phyloP scores from a whole-genome alignment of 1,140 invertebrate genomes.

The Drosophila sucinea region DNA sequence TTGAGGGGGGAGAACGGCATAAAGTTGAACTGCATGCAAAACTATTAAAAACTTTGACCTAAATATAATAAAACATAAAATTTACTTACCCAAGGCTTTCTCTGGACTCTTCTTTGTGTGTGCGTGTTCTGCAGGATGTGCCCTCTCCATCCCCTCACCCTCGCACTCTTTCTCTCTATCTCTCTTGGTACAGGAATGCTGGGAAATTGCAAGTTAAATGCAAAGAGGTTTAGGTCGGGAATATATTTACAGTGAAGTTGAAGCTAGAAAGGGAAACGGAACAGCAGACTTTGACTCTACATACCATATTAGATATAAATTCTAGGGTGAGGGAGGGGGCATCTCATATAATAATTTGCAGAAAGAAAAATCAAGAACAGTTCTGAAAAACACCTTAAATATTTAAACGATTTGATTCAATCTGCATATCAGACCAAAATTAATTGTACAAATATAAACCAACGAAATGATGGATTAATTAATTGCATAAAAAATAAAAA shows the following conservation, averaged over 20 bases:
- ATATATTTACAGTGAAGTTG: background rate
- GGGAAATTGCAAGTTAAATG: conserved; percentile 17
- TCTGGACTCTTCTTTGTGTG: conserved; percentile 6
- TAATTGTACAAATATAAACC: too few species aligned
- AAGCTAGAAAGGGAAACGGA: background rate
- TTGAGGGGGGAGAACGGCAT: background rate
- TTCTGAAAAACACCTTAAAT: too few species aligned
- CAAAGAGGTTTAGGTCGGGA: conserved; percentile 16
- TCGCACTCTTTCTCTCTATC: background rate
- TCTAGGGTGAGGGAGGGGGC: too few species aligned
- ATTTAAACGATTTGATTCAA: too few species aligned
- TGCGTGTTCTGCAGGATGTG: conserved; percentile 9
- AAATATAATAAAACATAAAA: conserved; percentile 77
- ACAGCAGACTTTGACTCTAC: conserved; percentile 8
- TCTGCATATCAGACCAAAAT: too few species aligned
- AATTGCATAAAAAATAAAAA: too few species aligned
- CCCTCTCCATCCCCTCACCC: background rate
- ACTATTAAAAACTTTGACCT: conserved; percentile 78
- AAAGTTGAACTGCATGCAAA: conserved; percentile 59
- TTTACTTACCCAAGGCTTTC: conserved; percentile 49
- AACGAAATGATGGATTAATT: too few species aligned
- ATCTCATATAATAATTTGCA: too few species aligned
- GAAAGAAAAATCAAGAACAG: too few species aligned
- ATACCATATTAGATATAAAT: background rate
- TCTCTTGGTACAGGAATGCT: background rate